Evolutionary conservation across 2,113 vertebrate genomes (phyloP), one percentile per base, ranked within the genome.

Genomic region (Ammospiza caudacuta): DNA sequence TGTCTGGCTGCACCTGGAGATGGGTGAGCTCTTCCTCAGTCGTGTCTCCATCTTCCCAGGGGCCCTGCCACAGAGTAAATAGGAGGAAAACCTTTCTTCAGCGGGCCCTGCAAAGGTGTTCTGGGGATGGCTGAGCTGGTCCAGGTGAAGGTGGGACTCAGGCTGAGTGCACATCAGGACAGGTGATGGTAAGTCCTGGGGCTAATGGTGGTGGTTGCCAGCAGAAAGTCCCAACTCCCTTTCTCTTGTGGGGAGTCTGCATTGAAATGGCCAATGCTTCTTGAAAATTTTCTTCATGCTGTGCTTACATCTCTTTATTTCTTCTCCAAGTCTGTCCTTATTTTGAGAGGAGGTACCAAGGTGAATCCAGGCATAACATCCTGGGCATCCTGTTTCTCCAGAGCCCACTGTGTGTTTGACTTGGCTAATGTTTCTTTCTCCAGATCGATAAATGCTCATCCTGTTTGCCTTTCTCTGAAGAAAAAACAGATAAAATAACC

Each of bases 341-440:
- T 15, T 88, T 66, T 90, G 93, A 95, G 79, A 89, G 67, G 85
- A 93, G 90, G 79, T 75, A 55, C 86, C 83, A 91, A 83, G 90
- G 89, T 95, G 85, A 94, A 91, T 83, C 92, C 90, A 93, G 77
- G 86, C 88, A 92, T 74, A 73, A 73, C 59, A 76, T 91, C 86
- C 78, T 64, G 72, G 77, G 78, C 87, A 86, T 85, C 72, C 96
- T 98, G 97, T 97, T 98, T 98, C 98, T 98, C 94, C 97, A 98
- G 97, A 97, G 93, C 86, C 94, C 28, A 18, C 92, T 69, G 90
- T 97, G 97, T 98, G 95, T 99, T 98, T 97, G 89, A 57, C 85
- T 97, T 97, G 94, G 96, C 83, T 95, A 92, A 96, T 80, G 67
- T 92, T 96, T 95, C 94, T 73, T 79, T 61, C 80, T 95, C 80